Percentiles rank a stretch among this genome's conserved stretches.
Conservation (phyloP, 2,113 vertebrate species). For the Hepsetus odoe region DNA sequence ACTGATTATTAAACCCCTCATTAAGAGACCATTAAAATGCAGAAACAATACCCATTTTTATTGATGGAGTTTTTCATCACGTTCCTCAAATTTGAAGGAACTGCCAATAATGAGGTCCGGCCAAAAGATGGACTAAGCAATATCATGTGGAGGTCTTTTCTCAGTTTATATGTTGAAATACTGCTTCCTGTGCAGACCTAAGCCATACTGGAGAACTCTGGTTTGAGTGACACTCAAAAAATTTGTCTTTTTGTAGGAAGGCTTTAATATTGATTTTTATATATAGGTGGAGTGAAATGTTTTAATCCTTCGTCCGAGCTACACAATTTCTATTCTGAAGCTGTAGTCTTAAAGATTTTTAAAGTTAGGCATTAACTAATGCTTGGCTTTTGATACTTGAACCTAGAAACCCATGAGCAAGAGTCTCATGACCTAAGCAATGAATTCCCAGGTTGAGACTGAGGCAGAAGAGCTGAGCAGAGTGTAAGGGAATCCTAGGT, state of each 20-base stretch:
- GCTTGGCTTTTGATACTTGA: no score
- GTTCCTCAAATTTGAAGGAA: not conserved
- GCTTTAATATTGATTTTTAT: no score
- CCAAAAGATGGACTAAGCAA: not conserved
- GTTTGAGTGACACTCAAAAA: no score
- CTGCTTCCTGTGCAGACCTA: not conserved
- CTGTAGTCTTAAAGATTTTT: no score
- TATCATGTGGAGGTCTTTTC: not conserved
- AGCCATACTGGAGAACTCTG: not conserved
- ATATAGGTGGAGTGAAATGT: no score
- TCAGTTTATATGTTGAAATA: not conserved
- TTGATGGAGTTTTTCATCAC: not conserved
- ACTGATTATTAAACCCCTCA: slow-evolving; percentile 64
- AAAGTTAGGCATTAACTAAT: no score
- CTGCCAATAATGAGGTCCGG: not conserved
- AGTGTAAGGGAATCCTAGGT: not conserved
- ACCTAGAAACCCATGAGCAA: no score
- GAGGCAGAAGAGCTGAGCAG: not conserved
- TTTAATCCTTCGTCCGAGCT: no score
- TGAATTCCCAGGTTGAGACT: no score
- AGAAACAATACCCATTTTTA: not conserved
- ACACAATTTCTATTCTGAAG: no score
- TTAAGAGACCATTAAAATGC: slow-evolving; percentile 58
- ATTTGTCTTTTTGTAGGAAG: no score
- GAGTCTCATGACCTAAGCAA: no score